A percentile compares a stretch with the other conserved stretches of the same genome.
phyloP scores from a whole-genome alignment of 2,888 invertebrate genomes.

The Drosophila peninsularis region DNA sequence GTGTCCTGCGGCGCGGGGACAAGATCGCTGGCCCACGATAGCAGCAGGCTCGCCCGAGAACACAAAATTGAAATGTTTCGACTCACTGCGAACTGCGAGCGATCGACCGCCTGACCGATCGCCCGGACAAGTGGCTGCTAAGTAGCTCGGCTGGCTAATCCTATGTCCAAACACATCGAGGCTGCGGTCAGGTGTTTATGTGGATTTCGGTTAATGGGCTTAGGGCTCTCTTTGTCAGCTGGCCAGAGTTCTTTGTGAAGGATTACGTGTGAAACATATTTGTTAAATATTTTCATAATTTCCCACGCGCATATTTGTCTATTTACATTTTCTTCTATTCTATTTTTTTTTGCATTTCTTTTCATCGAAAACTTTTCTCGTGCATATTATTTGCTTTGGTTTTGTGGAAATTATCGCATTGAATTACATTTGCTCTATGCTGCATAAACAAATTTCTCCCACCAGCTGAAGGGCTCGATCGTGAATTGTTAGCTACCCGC shows the following conservation, averaged over 20 bases:
- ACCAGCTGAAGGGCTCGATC: slow-evolving; percentile 47
- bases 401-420: slow-evolving; percentile 63
- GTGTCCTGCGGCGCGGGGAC: slow-evolving; percentile 60
- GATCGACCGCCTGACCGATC: slow-evolving; percentile 31
- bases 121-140: slow-evolving; percentile 55
- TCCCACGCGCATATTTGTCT: slow-evolving; percentile 63
- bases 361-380: slow-evolving; percentile 28
- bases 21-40: slow-evolving; percentile 61
- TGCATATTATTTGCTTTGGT: slow-evolving; percentile 58
- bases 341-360: slow-evolving; percentile 35
- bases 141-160: slow-evolving; percentile 51
- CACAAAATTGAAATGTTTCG: slow-evolving; percentile 64
- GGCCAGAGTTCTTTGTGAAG: slow-evolving; percentile 17
- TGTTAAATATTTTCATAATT: slow-evolving; percentile 52
- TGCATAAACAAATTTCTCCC: slow-evolving; percentile 57
- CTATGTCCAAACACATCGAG: slow-evolving; percentile 49
- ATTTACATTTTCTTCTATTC: slow-evolving; percentile 8
- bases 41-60: slow-evolving; percentile 16
- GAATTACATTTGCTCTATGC: slow-evolving; percentile 52
- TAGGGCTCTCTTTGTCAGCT: slow-evolving; percentile 31
- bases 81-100: not conserved
- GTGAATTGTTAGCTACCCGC: slow-evolving; percentile 46
- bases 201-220: slow-evolving; percentile 49
- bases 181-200: slow-evolving; percentile 37
- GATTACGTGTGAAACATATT: slow-evolving; percentile 47